A percentile compares a stretch with the other conserved stretches of the same genome.
These are phyloP conservation scores for Mamestra brassicae DNA, from an alignment of 2,888 invertebrate genomes.

Conservation along the genomic window DNA sequence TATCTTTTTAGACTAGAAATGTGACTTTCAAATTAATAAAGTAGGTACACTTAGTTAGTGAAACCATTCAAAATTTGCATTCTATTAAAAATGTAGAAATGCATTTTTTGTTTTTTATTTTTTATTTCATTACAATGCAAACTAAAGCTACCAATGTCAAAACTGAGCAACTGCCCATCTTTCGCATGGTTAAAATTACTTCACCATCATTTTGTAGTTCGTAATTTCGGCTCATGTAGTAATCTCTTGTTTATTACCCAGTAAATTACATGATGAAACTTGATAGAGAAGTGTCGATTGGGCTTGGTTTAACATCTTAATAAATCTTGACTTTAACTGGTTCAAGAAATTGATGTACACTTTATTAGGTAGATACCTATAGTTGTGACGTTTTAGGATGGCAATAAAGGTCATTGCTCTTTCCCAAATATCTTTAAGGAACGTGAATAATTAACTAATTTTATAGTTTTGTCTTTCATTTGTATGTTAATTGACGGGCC, in stretches of 20 bases:
- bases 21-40: too few species aligned
- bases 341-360: slow-evolving; percentile 17
- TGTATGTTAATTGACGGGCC: too few species aligned
- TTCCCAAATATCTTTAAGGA: not conserved
- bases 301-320: slow-evolving; percentile 22
- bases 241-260: slow-evolving; percentile 35
- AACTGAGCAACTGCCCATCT: not conserved
- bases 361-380: slow-evolving; percentile 10
- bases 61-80: too few species aligned
- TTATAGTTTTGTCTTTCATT: too few species aligned
- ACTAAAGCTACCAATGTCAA: not conserved
- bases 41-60: too few species aligned
- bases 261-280: slow-evolving; percentile 46
- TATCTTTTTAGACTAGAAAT: too few species aligned
- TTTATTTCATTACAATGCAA: too few species aligned
- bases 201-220: slow-evolving; percentile 12
- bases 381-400: not conserved
- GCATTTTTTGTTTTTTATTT: too few species aligned
- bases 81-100: too few species aligned
- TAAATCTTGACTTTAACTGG: slow-evolving; percentile 43
- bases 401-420: not conserved
- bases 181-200: not conserved
- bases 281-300: slow-evolving; percentile 22
- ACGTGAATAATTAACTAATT: not conserved
- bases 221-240: slow-evolving; percentile 13